Evolutionary conservation across 2,113 vertebrate species (phyloP), one percentile per base, ranked within the genome.

Genomic region (Perca schrenkii): DNA sequence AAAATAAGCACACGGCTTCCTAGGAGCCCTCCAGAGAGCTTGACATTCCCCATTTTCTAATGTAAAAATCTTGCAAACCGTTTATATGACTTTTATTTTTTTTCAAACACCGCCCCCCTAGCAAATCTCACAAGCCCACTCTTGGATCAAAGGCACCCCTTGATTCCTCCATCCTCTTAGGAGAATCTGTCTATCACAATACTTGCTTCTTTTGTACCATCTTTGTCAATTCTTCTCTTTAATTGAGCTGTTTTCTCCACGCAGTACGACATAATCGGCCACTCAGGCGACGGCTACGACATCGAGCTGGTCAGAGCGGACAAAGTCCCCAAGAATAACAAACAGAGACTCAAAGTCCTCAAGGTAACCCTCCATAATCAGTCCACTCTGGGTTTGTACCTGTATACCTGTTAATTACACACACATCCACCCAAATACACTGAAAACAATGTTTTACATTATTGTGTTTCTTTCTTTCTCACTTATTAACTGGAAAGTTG

Each of bases 251-350:
- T 67, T 74, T 64, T 60, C n/a, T 68, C 17, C 47, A 0, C 84
- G 1, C 86, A 99, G 98, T 99, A 99, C 0, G 98, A 99, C 89
- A 94, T 99, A 15, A 83, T 94, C 58, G 98, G 97, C 25, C 98
- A 99, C 91, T 99, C 98, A 0, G 98, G 98, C 63, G 98, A 99
- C 28, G 96, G 95, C 65, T 98, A 94, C 79, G 88, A 98, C 91
- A 97, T 99, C 2, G 71, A 93, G 58, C 93, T 99, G 62, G 96
- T 99, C 90, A 94, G 73, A 56, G 88, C 89, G 46, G 94, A 98
- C 88, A 96, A 96, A 89, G 86, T 96, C 50, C 98, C 98, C 61
- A 98, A 96, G 93, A 94, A 99, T 77, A 96, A 99, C 93, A 99
- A 99, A 60, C 92, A 99, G 89, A 97, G 98, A 92, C 94, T 99